phyloP scores from a whole-genome alignment of 2,797 vertebrate genomes.

The Esox lucius region DNA sequence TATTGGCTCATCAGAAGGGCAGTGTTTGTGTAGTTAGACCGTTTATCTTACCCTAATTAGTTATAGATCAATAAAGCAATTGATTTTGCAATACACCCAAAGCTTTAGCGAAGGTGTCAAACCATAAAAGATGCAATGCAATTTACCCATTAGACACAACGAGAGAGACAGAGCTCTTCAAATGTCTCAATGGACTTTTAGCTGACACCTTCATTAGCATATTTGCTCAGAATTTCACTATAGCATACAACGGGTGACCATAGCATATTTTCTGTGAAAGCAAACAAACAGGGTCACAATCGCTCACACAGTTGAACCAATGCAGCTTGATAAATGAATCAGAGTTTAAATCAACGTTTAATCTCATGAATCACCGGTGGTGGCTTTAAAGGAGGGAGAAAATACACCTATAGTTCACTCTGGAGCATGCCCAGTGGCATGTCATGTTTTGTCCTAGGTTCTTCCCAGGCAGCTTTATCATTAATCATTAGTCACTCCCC shows the following conservation, averaged over 20 bases:
- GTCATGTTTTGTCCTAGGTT: slow-evolving; percentile 63
- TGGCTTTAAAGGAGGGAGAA: slow-evolving; percentile 37
- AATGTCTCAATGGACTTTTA: slow-evolving; percentile 64
- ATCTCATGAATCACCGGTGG: slow-evolving; percentile 42
- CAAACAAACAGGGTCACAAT: slow-evolving; percentile 17
- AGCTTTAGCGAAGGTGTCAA: slow-evolving; percentile 70
- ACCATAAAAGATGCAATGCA: slow-evolving; percentile 64
- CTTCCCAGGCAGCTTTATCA: slow-evolving; percentile 67
- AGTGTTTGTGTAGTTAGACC: slow-evolving; percentile 75
- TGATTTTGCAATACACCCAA: slow-evolving; percentile 76
- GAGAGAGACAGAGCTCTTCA: slow-evolving; percentile 65
- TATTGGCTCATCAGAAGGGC: slow-evolving; percentile 73
- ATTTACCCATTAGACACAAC: slow-evolving; percentile 59
- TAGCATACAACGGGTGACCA: slow-evolving; percentile 10
- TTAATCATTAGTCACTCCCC: slow-evolving; percentile 72
- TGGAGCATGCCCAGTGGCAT: slow-evolving; percentile 58
- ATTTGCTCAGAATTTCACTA: slow-evolving; percentile 1
- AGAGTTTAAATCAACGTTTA: slow-evolving; percentile 40
- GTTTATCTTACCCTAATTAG: slow-evolving; percentile 83
- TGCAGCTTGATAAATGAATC: slow-evolving; percentile 29
- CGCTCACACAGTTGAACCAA: slow-evolving; percentile 26
- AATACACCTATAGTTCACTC: slow-evolving; percentile 53
- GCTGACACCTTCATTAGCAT: neutral
- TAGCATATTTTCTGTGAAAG: slow-evolving; percentile 1
- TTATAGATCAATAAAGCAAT: slow-evolving; percentile 80